A percentile compares a stretch with the other conserved stretches of the same genome.
phyloP scores from a whole-genome alignment of 1,140 invertebrate species.

The Achatina immaculata region DNA sequence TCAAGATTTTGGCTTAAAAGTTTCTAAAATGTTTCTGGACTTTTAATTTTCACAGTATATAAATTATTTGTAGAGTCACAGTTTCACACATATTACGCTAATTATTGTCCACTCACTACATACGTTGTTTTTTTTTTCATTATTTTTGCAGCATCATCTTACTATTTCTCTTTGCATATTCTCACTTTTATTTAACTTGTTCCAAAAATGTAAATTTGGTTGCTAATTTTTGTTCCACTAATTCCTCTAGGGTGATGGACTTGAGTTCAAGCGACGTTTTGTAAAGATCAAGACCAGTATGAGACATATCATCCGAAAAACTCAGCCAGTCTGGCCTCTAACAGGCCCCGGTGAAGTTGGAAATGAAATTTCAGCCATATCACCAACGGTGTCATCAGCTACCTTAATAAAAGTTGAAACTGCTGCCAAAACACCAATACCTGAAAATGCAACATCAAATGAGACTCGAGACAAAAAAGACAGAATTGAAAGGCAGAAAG shows the following conservation, averaged over 20 bases:
- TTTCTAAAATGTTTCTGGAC: too few species aligned
- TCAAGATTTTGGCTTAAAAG: too few species aligned
- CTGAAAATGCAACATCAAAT: neutral
- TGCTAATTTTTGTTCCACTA: too few species aligned
- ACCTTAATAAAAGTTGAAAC: neutral
- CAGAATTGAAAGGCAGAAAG: neutral
- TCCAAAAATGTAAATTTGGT: too few species aligned
- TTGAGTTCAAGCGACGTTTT: conserved; percentile 93
- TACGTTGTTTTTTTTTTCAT: too few species aligned
- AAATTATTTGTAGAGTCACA: too few species aligned
- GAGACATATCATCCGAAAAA: conserved; percentile 74
- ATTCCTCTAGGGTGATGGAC: conserved; percentile 85
- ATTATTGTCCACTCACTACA: too few species aligned
- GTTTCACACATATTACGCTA: too few species aligned
- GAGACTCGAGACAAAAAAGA: neutral
- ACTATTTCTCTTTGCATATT: too few species aligned
- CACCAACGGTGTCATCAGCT: neutral
- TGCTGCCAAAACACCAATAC: neutral
- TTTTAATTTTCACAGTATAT: too few species aligned
- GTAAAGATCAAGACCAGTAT: conserved; percentile 81
- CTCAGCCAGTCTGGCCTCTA: conserved; percentile 51
- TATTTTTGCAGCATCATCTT: too few species aligned
- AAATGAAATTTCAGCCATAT: neutral
- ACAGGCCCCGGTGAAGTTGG: neutral
- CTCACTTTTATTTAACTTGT: too few species aligned